Base-by-base conservation (phyloP, 2,113 vertebrate species). In the Gymnocephalus cernua region DNA sequence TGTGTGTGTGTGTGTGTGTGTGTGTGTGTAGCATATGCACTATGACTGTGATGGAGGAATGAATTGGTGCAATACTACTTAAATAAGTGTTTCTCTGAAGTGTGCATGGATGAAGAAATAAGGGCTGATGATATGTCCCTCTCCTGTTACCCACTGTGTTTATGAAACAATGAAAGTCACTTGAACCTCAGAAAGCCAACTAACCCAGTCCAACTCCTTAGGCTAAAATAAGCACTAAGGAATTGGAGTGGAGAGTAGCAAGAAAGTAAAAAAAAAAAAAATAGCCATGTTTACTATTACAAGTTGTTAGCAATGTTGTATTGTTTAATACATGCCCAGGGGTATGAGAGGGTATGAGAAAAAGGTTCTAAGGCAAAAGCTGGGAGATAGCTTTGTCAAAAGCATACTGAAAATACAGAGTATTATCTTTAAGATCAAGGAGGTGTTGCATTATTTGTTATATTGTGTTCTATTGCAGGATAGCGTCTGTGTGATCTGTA, bases 101-200 rank as follows among this genome's bases (percentile, higher is more conserved):
- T 67, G 18, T 3, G 12, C 3, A 54, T 3, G 48, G 21, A 1
- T 64, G 35, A 75, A 53, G 15, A 23, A 57, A 62, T 10, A 3
- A 41, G 50, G 57, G 15, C 15, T 19, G 57, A 78, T 72, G 59
- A 81, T 47, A 9, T 0, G 4, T 66, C 3, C 47, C 47, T 84
- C 59, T 82, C 35, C 12, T 79, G 27, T 84, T 71, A 32, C 54
- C 58, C 35, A 48, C 19, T n/a, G 44, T 78, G 32, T 83, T 77
- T 62, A 57, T 59, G 13, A 82, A 82, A 77, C 67, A 85, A 16
- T 69, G 35, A 73, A 68, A 54, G 21, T 63, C 25, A n/a, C 58
- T 50, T 61, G 50, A 82, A 72, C n/a, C 50, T 56, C 56, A 62
- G 47, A 80, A n/a, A 72, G 56, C 48, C 53, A 69, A 58, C 14